Evolutionary conservation across 2,113 vertebrate species (phyloP), one percentile per base, ranked within the genome.

Genomic region (Ahaetulla prasina): DNA sequence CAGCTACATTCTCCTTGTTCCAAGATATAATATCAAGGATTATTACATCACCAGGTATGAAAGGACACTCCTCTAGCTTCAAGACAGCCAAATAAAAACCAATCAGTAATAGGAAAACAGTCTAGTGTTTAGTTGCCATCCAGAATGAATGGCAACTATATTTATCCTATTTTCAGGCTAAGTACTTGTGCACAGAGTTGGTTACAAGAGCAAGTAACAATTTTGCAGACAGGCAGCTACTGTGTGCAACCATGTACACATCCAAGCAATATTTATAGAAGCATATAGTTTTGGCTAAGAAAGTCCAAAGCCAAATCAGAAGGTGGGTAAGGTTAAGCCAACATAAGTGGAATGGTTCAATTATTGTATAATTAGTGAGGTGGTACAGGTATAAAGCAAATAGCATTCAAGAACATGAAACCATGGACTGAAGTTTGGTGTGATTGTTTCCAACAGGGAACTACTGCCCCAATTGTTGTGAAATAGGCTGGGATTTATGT

Each of bases 1-100:
- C 45, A 50, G 4, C 50, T 18, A 68, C 23, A 27, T 39, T 57
- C 23, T 87, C 6, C 0, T 60, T 0, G 27, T 23, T 63, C 5
- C 0, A 0, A 23, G 35, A 20, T 22, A 11, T 22, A 16, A 6
- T 10, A 23, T 8, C 2, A 4, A 1, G 45, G 10, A 35, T 0
- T 0, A 68, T 74, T 4, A 3, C 0, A 52, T 47, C 4, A 50
- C 8, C 35, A 50, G 2, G 14, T 18, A 54, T 60, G 23, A 88
- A 43, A 11, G 55, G 55, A 55, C 8, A 12, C 63, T 35, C 0
- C 0, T 11, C 60, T 23, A 85, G 27, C 11, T 20, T 52, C 53
- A 68, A 54, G 84, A 49, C 30, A 63, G 5, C 3, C 45, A 4
- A 88, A 0, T 10, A 80, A 85, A 88, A 68, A 8, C 53, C 57